phyloP scores from a whole-genome alignment of 2,113 vertebrate species.

The Eulemur rufifrons region DNA sequence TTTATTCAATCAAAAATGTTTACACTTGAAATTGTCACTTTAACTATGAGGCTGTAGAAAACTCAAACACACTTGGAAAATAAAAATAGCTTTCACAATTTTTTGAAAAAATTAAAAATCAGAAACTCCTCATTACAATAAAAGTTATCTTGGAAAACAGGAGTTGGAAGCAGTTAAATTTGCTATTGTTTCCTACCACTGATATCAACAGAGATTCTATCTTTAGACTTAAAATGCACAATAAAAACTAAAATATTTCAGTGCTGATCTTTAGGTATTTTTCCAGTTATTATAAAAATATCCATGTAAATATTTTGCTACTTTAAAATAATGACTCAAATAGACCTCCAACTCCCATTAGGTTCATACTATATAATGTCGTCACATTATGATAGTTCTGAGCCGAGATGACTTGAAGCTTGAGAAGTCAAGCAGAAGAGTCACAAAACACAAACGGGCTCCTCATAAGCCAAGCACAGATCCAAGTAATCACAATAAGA shows the following conservation, averaged over 20 bases:
- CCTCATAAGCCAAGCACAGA: background rate
- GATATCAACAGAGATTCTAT: background rate
- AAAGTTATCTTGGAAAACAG: background rate
- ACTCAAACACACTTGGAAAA: background rate
- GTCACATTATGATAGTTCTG: background rate
- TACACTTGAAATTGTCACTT: background rate
- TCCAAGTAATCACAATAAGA: background rate
- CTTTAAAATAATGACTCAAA: slow-evolving; percentile 4
- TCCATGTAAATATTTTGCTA: background rate
- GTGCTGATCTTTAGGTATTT: background rate
- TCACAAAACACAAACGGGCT: background rate
- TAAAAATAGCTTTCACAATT: background rate
- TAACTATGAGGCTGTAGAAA: background rate
- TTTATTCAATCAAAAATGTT: slow-evolving; percentile 6
- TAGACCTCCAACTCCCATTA: background rate
- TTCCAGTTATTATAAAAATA: background rate
- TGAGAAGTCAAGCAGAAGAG: background rate
- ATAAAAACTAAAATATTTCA: slow-evolving; percentile 18
- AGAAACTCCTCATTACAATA: background rate
- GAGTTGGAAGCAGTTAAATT: background rate
- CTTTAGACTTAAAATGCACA: slow-evolving; percentile 17
- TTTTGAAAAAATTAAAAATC: background rate
- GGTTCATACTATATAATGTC: background rate
- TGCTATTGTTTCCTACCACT: background rate
- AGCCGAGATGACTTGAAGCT: background rate